Evolutionary conservation across 64 coral and sea anemone species (phyloP), one percentile per base, ranked within the genome.

Genomic region (Stichodactyla helianthus): DNA sequence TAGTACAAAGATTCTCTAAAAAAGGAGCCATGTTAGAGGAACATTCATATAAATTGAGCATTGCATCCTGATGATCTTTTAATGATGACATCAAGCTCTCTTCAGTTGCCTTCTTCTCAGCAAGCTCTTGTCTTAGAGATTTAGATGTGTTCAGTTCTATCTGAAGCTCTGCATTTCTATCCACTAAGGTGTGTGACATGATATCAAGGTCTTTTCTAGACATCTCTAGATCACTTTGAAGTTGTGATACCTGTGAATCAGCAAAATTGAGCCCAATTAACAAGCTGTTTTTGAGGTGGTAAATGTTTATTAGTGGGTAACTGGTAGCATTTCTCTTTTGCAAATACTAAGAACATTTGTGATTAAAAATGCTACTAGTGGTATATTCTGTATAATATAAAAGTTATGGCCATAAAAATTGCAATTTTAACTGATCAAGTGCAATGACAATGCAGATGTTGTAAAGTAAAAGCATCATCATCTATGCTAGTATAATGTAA

Each of bases 131-230:
- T 61, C 77, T 58, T 4, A 95, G 51, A 50, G 74, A 85, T 74
- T 76, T 11, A 7, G 81, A 81, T 86, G 71, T 86, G 27, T 95
- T 91, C 53, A 91, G 59, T 95, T 91, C 86, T 44, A 95, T 91
- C 88, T 95, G 87, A 18, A 91, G 89, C 76, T 95, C 89, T n/a
- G 93, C 93, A 85, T 88, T 95, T 76, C 78, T 95, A 77, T 95
- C 86, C 65, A 79, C 77, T 53, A 95, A 79, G 5, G 86, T 20
- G 16, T 89, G 89, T 9, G 90, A 84, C 7, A 95, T 59, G 51
- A 91, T 77, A 5, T 85, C 61, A 55, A 50, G 51, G 54, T 95
- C 82, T 54, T 74, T 76, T 77, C 88, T 28, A 5, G 79, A 59
- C 31, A 87, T 86, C 18, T 95, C 86, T 67, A 91, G 54, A 44